phyloP scores from a whole-genome alignment of 2,797 vertebrate genomes.

The Coendou prehensilis region DNA sequence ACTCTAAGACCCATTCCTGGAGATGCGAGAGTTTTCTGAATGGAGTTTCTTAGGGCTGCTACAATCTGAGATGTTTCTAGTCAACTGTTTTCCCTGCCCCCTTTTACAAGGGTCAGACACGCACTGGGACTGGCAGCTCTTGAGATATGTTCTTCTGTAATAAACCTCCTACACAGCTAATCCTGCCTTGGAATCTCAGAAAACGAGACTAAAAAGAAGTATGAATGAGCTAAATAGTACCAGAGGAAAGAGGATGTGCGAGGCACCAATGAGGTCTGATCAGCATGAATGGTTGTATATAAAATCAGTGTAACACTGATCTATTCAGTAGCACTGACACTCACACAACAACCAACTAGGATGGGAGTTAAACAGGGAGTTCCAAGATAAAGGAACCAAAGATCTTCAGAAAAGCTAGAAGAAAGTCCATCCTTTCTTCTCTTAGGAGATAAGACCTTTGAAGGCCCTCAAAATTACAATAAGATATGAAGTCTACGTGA shows the following conservation, averaged over 20 bases:
- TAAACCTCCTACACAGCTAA: slow-evolving; percentile 14
- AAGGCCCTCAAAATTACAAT: not conserved
- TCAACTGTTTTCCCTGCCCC: not conserved
- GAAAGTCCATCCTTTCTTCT: not conserved
- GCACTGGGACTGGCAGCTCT: not conserved
- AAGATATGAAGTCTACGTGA: not conserved
- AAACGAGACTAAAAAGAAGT: not conserved
- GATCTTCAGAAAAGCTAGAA: not conserved
- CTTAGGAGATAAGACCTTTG: not conserved
- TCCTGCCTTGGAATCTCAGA: not conserved
- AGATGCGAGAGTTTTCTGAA: not conserved
- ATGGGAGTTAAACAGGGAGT: not conserved
- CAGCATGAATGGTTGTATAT: not conserved
- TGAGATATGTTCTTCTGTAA: not conserved
- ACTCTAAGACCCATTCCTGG: not conserved
- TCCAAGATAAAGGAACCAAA: not conserved
- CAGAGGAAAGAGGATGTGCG: not conserved
- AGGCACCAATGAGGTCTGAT: not conserved
- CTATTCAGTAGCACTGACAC: not conserved
- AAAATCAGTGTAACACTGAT: not conserved
- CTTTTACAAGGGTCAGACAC: not conserved
- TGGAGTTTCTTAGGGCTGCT: not conserved
- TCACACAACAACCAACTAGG: not conserved
- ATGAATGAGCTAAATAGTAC: not conserved
- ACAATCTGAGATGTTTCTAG: not conserved